Evolutionary conservation across 2,797 vertebrate species (phyloP), one percentile per base, ranked within the genome.

Genomic region (Limnodromus scolopaceus): DNA sequence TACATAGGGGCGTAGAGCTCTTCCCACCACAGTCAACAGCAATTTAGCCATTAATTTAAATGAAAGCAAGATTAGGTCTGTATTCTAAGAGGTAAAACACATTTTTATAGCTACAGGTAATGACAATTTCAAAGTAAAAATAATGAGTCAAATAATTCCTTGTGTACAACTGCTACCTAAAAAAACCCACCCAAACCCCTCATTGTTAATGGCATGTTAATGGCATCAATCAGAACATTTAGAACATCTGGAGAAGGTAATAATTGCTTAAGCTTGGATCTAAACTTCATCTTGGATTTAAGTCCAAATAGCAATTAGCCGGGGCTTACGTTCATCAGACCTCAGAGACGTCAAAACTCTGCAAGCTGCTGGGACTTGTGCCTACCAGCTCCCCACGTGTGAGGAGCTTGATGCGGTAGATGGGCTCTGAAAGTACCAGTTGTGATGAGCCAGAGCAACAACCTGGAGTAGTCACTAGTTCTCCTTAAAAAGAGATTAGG

Each of bases 1-100:
- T 61, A 79, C 76, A 88, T 38, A 86, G 69, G 68, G 54, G 20
- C 49, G 82, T 32, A 90, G 58, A 94, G n/a, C 46, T 92, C 54
- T 76, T 93, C 66, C 46, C n/a, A 82, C 36, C 66, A 90, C 25
- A 87, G 80, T 87, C 95, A 89, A 86, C 66, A 92, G 70, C 58
- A 90, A 84, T 96, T 95, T 92, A 92, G 66, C 48, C 63, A 94
- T 96, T 93, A 95, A 93, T 74, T 87, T 69, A 95, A 89, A 96
- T 84, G 70, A 94, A 94, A 95, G 80, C 19, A 79, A 95, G 70
- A 93, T 90, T 76, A 86, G 51, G 39, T 84, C 66, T 92, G 36
- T 66, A 54, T 72, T 84, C n/a, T 70, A 63, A 61, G 43, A 96
- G 48, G 70, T 66, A 94, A 92, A 89, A 92, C 49, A 34, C 36